Percentiles rank a stretch among this genome's conserved stretches.
phyloP scores from a whole-genome alignment of 35 echinoderm and acorn worm species.

The Holothuria glaberrima region DNA sequence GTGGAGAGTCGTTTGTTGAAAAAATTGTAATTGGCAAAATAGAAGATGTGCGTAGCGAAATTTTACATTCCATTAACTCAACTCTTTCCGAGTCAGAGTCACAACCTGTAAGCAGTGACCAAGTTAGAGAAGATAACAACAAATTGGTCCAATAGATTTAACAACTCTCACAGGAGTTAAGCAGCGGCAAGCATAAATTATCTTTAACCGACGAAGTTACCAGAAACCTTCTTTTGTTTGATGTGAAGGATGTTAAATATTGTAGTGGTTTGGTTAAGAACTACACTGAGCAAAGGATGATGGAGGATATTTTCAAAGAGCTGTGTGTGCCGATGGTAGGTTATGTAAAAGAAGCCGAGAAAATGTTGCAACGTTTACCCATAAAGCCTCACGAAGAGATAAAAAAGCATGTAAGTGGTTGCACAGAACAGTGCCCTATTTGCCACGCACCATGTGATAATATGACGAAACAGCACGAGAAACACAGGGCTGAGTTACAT shows the following conservation, averaged over 20 bases:
- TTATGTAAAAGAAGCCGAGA: not conserved
- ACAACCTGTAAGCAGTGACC: not conserved
- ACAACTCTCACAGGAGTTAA: not conserved
- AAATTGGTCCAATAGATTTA: not conserved
- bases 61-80: not conserved
- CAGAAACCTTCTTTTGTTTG: slow-evolving; percentile 1
- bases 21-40: not conserved
- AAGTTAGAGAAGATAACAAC: not conserved
- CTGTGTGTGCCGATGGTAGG: not conserved
- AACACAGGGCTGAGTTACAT: no score
- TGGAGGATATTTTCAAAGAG: not conserved
- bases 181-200: not conserved
- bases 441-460: slow-evolving; percentile 57
- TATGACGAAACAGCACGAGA: no score
- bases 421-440: slow-evolving; percentile 35
- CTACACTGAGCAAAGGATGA: not conserved
- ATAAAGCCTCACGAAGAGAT: slow-evolving; percentile 19
- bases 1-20: slow-evolving; percentile 5
- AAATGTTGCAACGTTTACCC: not conserved
- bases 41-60: not conserved
- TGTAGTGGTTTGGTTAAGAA: not conserved
- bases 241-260: slow-evolving; percentile 4
- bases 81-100: not conserved
- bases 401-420: slow-evolving; percentile 14
- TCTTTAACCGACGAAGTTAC: slow-evolving; percentile 20